A percentile compares a stretch with the other conserved stretches of the same genome.
phyloP scores from a whole-genome alignment of 2,888 invertebrate species.

The Helicoverpa assulta region DNA sequence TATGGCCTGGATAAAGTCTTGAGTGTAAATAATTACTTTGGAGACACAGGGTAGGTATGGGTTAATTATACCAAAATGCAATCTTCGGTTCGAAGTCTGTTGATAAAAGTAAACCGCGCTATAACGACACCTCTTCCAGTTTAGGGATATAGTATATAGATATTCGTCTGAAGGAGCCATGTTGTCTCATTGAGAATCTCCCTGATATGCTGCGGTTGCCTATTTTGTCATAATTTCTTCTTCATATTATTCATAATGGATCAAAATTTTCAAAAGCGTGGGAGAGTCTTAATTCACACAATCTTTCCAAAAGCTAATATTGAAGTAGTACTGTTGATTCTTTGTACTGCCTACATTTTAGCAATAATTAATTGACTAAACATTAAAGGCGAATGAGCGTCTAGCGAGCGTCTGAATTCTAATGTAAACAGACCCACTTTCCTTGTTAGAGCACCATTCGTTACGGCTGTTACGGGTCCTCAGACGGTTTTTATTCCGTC shows the following conservation, averaged over 20 bases:
- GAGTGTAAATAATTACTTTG: not conserved
- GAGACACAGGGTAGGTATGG: too few relatives aligned
- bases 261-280: not conserved
- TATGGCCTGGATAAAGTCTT: not conserved
- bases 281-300: slow-evolving; percentile 10
- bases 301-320: slow-evolving; percentile 7
- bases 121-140: too few relatives aligned
- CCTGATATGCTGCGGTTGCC: not conserved
- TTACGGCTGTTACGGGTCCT: slow-evolving; percentile 21
- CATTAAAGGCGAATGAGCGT: slow-evolving; percentile 33
- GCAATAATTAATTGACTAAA: slow-evolving; percentile 35
- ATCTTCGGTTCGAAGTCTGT: too few relatives aligned
- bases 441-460: slow-evolving; percentile 15
- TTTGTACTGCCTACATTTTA: slow-evolving; percentile 13
- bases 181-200: too few relatives aligned
- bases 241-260: not conserved
- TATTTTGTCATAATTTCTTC: not conserved
- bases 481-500: not conserved
- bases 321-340: not conserved
- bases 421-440: slow-evolving; percentile 47
- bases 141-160: too few relatives aligned
- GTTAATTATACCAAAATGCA: too few relatives aligned
- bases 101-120: too few relatives aligned
- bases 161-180: too few relatives aligned
- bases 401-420: slow-evolving; percentile 51